These are phyloP conservation scores for Propsilocerus akamusi DNA, from an alignment of 1,140 invertebrate species.

Conservation along the genomic window DNA sequence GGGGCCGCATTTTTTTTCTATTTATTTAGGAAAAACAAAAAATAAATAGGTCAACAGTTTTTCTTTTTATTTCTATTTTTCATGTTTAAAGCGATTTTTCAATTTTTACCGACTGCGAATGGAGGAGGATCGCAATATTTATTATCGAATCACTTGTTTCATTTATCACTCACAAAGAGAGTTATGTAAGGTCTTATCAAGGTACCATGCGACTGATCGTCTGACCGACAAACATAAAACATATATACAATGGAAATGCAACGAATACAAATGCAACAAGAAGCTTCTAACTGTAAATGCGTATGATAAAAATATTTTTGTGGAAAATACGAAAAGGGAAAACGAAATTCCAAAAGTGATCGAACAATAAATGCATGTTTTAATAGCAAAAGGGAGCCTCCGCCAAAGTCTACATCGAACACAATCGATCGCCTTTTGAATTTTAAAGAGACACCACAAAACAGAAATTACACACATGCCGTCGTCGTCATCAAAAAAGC, in stretches of 20 bases:
- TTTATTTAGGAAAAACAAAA: constrained; percentile 4
- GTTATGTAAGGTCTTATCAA: not conserved
- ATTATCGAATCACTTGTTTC: not conserved
- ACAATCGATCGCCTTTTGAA: constrained; percentile 3
- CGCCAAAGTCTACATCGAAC: not conserved
- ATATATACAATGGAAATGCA: too few relatives aligned
- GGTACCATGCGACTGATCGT: not conserved
- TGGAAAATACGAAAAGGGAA: not conserved
- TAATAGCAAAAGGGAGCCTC: not conserved
- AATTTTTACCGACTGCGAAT: too few relatives aligned
- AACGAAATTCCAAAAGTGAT: constrained; percentile 1
- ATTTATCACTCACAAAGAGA: not conserved
- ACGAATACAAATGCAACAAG: too few relatives aligned
- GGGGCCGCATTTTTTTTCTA: not conserved
- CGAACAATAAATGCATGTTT: constrained; percentile 1
- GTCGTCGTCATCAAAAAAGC: not conserved
- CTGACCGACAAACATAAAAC: too few relatives aligned
- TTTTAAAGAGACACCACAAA: constrained; percentile 4
- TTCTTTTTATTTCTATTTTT: not conserved
- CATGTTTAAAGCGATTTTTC: too few relatives aligned
- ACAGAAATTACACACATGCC: not conserved
- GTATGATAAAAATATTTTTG: not conserved
- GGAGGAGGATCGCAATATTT: not conserved
- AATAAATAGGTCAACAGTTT: constrained; percentile 1
- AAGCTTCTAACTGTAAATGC: too few relatives aligned